Evolutionary conservation across 1,140 invertebrate species (phyloP).

Genomic region (Tetragonula clypearis): DNA sequence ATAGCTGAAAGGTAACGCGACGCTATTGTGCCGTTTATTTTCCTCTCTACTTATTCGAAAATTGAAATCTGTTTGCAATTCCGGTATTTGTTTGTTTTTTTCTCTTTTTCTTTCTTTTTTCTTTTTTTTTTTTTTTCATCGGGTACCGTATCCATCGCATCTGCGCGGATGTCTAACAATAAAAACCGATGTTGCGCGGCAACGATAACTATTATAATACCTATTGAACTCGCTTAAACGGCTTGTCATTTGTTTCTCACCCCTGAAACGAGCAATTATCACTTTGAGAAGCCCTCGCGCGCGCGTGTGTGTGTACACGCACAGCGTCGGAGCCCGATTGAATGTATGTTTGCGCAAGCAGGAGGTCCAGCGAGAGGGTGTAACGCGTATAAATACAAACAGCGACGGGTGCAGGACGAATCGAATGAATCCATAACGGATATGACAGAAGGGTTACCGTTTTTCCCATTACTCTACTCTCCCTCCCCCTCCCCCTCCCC

Average conservation of each 20-base stretch:
- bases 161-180: neutral
- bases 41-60: neutral
- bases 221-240: neutral
- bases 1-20: neutral
- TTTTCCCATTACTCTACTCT: conserved; percentile 64
- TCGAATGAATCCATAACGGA: conserved; percentile 67
- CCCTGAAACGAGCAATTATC: conserved; percentile 36
- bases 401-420: conserved; percentile 24
- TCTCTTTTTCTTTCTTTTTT: too few species aligned
- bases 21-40: neutral
- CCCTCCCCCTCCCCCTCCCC: neutral
- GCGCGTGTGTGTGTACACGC: neutral
- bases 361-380: conserved; percentile 19
- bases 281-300: neutral
- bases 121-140: too few species aligned
- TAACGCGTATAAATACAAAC: conserved; percentile 44
- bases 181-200: neutral
- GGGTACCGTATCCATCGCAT: too few species aligned
- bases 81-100: neutral
- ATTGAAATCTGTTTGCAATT: neutral
- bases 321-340: conserved; percentile 7
- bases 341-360: conserved; percentile 30
- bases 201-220: neutral
- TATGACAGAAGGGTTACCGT: conserved; percentile 69
- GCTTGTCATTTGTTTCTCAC: neutral